Conservation (phyloP, 2,888 invertebrate genomes). For the Chromoteleia sp. region DNA sequence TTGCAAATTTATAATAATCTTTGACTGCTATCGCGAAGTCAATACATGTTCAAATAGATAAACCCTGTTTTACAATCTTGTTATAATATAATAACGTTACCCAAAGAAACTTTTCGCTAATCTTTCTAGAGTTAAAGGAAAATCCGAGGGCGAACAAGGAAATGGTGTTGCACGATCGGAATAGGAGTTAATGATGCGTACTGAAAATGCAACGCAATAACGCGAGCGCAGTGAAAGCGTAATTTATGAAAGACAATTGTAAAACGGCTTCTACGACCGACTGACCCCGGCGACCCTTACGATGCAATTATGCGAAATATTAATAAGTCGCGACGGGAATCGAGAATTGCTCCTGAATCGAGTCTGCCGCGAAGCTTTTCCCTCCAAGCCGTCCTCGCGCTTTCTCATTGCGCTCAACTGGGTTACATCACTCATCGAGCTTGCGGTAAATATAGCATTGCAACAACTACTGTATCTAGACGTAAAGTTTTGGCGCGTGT, state of each 20-base stretch:
- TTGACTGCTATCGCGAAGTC: too few species aligned
- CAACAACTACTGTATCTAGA: slow-evolving; percentile 52
- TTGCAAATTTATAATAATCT: too few species aligned
- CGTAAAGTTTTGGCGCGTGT: slow-evolving; percentile 64
- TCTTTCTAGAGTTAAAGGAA: neutral
- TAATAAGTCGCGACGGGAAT: slow-evolving; percentile 31
- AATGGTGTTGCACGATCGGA: slow-evolving; percentile 40
- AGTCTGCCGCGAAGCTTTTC: slow-evolving; percentile 7
- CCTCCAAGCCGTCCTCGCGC: slow-evolving; percentile 8
- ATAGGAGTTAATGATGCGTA: slow-evolving; percentile 39
- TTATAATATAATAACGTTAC: too few species aligned
- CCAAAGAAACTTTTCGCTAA: too few species aligned
- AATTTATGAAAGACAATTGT: slow-evolving; percentile 59
- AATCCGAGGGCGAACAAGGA: slow-evolving; percentile 9
- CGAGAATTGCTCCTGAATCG: slow-evolving; percentile 22
- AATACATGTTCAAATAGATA: too few species aligned
- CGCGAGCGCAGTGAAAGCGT: slow-evolving; percentile 48
- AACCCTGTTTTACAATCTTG: too few species aligned
- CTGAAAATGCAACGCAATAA: slow-evolving; percentile 61
- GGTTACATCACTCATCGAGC: slow-evolving; percentile 68
- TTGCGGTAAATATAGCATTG: slow-evolving; percentile 67
- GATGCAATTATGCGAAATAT: slow-evolving; percentile 54
- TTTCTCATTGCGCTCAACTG: slow-evolving; percentile 59
- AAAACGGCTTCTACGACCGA: slow-evolving; percentile 49
- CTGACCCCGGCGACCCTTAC: slow-evolving; percentile 54